Evolutionary conservation across 2,888 invertebrate species (phyloP), one percentile per base, ranked within the genome.

Genomic region (Phengaris alcon): DNA sequence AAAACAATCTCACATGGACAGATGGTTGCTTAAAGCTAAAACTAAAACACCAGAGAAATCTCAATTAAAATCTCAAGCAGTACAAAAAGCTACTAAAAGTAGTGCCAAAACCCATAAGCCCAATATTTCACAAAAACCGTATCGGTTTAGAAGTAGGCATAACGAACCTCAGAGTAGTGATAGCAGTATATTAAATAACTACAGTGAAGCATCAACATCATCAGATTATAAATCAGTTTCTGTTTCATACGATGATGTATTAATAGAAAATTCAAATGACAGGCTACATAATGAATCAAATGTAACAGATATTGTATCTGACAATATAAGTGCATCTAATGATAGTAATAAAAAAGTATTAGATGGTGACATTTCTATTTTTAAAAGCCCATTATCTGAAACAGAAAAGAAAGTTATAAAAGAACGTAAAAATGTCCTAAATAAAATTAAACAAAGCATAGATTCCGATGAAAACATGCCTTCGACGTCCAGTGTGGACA

Each of bases 1-100:
- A 81, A 89, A 84, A 76, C 94, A 94, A 79, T 92, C 93, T 0
- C 93, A 94, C 76, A 94, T 94, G 94, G 94, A 94, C 76, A 85
- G 90, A 68, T 94, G 94, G 94, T 82, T 94, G 8, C 90, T 92
- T 74, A 94, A 94, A 83, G 93, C 94, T 0, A 94, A 94, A 78
- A 91, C 93, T 1, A 93, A 93, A 82, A 93, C 93, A 0, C 93
- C 93, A 74, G 93, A 93, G 77, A 93, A 93, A 83, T 84, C 82
- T 12, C 84, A 86, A 75, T 76, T 82, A 0, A 87, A 85, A 81
- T 76, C 83, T 51, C 84, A 81, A 73, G 72, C 73, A 10, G 77
- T 72, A 13, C 6, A 52, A 35, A 72, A 72, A 35, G 7, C 72
- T 72, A 35, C 22, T 54, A 13, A 77, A 59, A 68, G 75, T 46